phyloP scores from a whole-genome alignment of 2,113 vertebrate genomes.

The Vulpes ferrilata region DNA sequence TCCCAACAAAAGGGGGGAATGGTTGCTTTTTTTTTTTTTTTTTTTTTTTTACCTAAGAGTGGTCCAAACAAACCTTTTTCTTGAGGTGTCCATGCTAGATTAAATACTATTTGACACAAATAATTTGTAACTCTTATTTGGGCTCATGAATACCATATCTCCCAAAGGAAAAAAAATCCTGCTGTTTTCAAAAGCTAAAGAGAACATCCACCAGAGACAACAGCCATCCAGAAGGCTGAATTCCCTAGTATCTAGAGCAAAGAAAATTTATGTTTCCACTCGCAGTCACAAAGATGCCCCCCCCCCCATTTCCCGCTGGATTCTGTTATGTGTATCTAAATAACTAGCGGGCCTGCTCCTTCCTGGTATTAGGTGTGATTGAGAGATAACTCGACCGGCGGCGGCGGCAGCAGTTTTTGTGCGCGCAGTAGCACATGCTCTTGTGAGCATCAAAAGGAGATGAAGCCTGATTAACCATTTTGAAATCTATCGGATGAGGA shows the following conservation, averaged over 20 bases:
- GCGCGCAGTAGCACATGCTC: slow-evolving; percentile 79
- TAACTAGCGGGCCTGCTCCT: slow-evolving; percentile 17
- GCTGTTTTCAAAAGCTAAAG: slow-evolving; percentile 45
- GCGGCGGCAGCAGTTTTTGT: slow-evolving; percentile 58
- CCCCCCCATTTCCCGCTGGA: neutral
- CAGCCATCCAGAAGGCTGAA: neutral
- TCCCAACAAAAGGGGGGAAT: neutral
- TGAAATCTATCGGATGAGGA: slow-evolving; percentile 85
- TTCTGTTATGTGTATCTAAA: slow-evolving; percentile 61
- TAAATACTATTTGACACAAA: slow-evolving; percentile 62
- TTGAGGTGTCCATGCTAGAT: neutral
- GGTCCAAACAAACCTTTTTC: neutral
- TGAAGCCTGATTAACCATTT: slow-evolving; percentile 88
- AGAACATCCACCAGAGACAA: slow-evolving; percentile 9
- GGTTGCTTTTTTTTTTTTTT: neutral
- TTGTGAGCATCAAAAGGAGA: slow-evolving; percentile 86
- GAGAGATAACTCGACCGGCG: slow-evolving; percentile 81
- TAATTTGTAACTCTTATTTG: slow-evolving; percentile 47
- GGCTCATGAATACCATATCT: slow-evolving; percentile 10
- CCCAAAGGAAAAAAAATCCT: neutral
- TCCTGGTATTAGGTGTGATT: slow-evolving; percentile 72
- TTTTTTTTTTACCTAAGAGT: neutral
- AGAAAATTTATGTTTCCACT: slow-evolving; percentile 28
- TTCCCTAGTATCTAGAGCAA: slow-evolving; percentile 10
- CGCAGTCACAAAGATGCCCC: neutral